Evolutionary conservation across 2,888 invertebrate genomes (phyloP), one percentile per base, ranked within the genome.

Genomic region (Lasioglossum oenotherae): DNA sequence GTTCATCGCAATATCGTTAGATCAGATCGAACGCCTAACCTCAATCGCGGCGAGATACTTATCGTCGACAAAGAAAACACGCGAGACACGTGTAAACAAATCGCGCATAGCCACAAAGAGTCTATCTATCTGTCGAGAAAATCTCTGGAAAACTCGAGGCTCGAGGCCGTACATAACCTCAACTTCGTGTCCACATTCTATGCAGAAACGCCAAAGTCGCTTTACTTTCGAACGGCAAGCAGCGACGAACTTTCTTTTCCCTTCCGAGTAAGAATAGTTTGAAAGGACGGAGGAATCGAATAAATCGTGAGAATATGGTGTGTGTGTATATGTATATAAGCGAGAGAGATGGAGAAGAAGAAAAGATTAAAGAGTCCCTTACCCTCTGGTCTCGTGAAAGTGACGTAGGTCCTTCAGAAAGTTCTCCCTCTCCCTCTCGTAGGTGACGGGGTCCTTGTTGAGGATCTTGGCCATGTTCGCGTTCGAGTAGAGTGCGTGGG

Each of bases 331-430:
- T 23, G 46, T 4, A 14, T 23, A 10, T 19, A 27, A 72, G 27
- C 44, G n/a, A 67, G 2, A 38, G 8, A 67, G 31, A 31, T 0
- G 3, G 35, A 57, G 57, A 69, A 73, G 35, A 81, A 23, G 10
- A 10, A 38, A 44, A 23, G 69, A 77, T 19, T 12, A n/a, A 57
- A 57, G n/a, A 57, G 64, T n/a, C 97, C 69, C 69, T 97, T 96
- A 99, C 99, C 98, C 98, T 96, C 98, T 97, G 92, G 97, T 97
- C 91, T 98, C 98, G 95, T 99, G 98, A 95, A 99, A 99, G 95
- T 98, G 98, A 93, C 97, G 97, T 92, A 99, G 96, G 94, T 98
- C 98, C 95, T 97, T 97, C 90, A 98, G 95, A 96, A 98, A 98
- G 91, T 96, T 96, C 93, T 97, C 97, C 94, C 97, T 97, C 96